phyloP scores from a whole-genome alignment of 2,888 invertebrate genomes.

The Mimas tiliae region DNA sequence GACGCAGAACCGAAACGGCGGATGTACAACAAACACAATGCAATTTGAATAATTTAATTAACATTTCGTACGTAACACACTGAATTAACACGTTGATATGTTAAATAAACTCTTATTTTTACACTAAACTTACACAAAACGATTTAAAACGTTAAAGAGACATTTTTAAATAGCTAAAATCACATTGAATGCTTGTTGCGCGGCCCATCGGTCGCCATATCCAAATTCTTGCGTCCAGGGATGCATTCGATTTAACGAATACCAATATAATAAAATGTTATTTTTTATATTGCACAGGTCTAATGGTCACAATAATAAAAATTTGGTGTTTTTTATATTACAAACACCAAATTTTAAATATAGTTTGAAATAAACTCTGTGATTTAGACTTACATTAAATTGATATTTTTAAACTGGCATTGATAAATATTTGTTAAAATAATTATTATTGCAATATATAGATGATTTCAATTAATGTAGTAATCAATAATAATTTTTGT shows the following conservation, averaged over 20 bases:
- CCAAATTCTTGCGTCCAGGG: constrained; percentile 72
- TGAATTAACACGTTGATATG: constrained; percentile 43
- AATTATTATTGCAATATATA: too few relatives aligned
- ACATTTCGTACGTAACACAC: constrained; percentile 43
- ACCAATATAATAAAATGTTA: constrained; percentile 18
- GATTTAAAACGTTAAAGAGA: constrained; percentile 34
- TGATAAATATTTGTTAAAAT: too few relatives aligned
- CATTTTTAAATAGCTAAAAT: constrained; percentile 61
- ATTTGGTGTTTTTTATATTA: too few relatives aligned
- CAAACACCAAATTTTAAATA: too few relatives aligned
- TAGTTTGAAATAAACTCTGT: too few relatives aligned
- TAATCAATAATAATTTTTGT: too few relatives aligned
- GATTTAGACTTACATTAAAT: too few relatives aligned
- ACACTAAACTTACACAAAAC: constrained; percentile 28
- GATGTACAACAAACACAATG: constrained; percentile 62
- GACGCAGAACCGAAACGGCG: constrained; percentile 65
- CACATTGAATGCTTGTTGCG: constrained; percentile 69
- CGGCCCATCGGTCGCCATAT: constrained; percentile 76
- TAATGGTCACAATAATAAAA: not conserved
- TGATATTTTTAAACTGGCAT: too few relatives aligned
- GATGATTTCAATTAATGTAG: too few relatives aligned
- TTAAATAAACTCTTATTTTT: constrained; percentile 32
- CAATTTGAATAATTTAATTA: constrained; percentile 59
- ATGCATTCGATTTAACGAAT: constrained; percentile 46
- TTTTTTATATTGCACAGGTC: constrained; percentile 1